phyloP scores from a whole-genome alignment of 2,888 invertebrate species.

The Polydrusus tereticollis region DNA sequence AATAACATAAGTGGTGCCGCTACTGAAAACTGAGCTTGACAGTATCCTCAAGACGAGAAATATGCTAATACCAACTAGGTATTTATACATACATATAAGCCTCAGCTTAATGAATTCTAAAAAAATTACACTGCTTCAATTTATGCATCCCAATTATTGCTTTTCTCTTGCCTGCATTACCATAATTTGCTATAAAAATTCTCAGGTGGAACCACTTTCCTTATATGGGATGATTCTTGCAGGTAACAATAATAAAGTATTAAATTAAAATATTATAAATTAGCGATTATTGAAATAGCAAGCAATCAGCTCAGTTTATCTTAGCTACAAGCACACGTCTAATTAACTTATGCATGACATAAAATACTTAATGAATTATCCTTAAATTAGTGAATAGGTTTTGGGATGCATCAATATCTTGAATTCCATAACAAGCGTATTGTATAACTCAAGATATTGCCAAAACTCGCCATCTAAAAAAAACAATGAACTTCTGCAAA shows the following conservation, averaged over 20 bases:
- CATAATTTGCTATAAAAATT: conserved; percentile 25
- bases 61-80: conserved; percentile 65
- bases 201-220: background rate
- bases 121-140: conserved; percentile 59
- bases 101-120: conserved; percentile 64
- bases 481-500: too few species aligned
- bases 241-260: background rate
- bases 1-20: background rate
- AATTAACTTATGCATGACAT: too few species aligned
- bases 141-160: conserved; percentile 57
- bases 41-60: conserved; percentile 49
- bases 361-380: too few species aligned
- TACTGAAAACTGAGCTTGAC: background rate
- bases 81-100: conserved; percentile 65
- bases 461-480: too few species aligned
- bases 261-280: background rate
- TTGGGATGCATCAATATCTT: too few species aligned
- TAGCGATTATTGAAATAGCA: too few species aligned
- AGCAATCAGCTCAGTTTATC: too few species aligned
- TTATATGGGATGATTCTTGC: background rate
- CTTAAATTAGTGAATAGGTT: too few species aligned
- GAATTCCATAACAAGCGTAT: too few species aligned
- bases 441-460: too few species aligned
- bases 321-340: too few species aligned
- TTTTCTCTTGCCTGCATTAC: conserved; percentile 27